A percentile compares a stretch with the other conserved stretches of the same genome.
These are phyloP conservation scores for Cygnus buccinator DNA, from an alignment of 2,113 vertebrate species.

Conservation along the genomic window DNA sequence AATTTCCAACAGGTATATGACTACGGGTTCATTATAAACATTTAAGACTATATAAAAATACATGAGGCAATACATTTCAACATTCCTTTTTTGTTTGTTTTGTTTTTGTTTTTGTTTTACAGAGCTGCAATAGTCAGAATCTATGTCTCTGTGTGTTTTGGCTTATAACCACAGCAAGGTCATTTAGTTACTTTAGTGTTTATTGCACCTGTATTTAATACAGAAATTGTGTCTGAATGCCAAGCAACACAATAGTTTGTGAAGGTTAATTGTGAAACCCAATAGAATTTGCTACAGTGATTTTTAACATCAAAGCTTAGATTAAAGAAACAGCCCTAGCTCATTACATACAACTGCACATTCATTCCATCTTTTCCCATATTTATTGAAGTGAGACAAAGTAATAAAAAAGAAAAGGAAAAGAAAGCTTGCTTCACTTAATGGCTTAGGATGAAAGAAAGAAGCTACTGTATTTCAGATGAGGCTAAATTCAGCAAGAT, in stretches of 20 bases:
- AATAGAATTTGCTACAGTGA: background rate
- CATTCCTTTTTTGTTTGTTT: background rate
- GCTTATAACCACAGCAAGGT: background rate
- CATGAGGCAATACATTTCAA: background rate
- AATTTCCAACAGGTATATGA: background rate
- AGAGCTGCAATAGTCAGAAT: background rate
- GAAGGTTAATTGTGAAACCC: background rate
- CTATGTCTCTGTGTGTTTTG: background rate
- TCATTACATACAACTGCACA: background rate
- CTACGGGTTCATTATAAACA: background rate
- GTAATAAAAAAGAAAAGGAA: conserved; percentile 39
- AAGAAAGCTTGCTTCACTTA: background rate
- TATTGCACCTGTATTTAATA: background rate
- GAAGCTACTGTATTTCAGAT: background rate
- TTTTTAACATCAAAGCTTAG: background rate
- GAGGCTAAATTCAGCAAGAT: background rate
- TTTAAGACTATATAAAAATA: background rate
- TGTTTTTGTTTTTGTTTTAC: background rate
- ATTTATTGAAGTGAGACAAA: background rate
- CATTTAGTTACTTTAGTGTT: background rate
- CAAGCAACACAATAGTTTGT: background rate
- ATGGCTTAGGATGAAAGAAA: background rate
- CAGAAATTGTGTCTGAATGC: background rate
- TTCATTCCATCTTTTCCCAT: background rate
- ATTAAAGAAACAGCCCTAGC: background rate